Evolutionary conservation across 2,888 invertebrate genomes (phyloP), one percentile per base, ranked within the genome.

Genomic region (Trissolcus brochymenae): DNA sequence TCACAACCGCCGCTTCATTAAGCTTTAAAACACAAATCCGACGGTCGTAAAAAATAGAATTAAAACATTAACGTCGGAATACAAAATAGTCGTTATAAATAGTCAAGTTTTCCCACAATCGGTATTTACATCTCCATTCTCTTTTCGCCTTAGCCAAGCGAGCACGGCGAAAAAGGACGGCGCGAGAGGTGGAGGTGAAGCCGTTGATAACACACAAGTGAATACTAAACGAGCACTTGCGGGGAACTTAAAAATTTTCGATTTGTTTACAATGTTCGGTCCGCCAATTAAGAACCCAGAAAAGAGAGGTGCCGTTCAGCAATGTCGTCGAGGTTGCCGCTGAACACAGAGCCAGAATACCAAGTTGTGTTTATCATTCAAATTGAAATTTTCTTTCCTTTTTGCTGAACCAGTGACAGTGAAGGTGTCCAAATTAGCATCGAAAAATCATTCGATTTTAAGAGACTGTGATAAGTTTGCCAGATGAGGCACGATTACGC

Each of bases 191-290:
- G 25, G 25, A 25, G 25, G 25, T 25, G 25, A 25, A 25, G 25
- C 25, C 25, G 25, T 25, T 25, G 25, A 25, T 25, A 43, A 43
- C 11, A 43, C 11, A 43, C 43, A 13, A 43, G 43, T 43, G 43
- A 43, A n/a, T 43, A n/a, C 11, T 0, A n/a, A 14, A 43, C 43
- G 43, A 43, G n/a, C n/a, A 43, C 11, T 25, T 25, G 25, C 25
- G 25, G 25, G 25, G 25, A 49, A 9, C 2, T 9, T 56, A 35
- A 25, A 61, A 59, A 72, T 65, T 72, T 51, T 41, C 21, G 59
- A 72, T 65, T 65, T 64, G 54, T 65, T 59, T 43, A 59, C 53
- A 59, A 16, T 40, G 59, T 65, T 72, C 59, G n/a, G n/a, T 64
- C 35, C 19, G 16, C 71, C 64, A 71, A 71, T 71, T 71, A 71